A percentile compares a stretch with the other conserved stretches of the same genome.
phyloP scores from a whole-genome alignment of 2,113 vertebrate species.

The Pantherophis guttatus region DNA sequence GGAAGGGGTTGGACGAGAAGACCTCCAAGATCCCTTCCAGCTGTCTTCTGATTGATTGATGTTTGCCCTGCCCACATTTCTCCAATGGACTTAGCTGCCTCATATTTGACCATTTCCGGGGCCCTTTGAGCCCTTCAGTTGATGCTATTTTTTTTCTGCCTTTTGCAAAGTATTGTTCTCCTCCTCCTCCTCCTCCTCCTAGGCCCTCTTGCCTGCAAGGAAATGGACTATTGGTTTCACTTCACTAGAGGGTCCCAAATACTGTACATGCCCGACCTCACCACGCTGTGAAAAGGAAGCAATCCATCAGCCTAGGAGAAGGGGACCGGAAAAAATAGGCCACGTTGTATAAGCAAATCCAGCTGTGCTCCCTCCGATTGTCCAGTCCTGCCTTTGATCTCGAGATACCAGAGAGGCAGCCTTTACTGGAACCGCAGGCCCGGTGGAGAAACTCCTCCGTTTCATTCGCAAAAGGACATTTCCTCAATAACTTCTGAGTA shows the following conservation, averaged over 20 bases:
- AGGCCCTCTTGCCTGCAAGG: not conserved
- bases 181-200: no score
- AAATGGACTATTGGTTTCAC: conserved; percentile 39
- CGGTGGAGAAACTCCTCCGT: not conserved
- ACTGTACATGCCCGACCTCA: not conserved
- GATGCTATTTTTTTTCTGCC: not conserved
- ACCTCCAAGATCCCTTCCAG: no score
- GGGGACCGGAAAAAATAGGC: conserved; percentile 51
- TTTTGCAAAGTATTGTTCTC: not conserved
- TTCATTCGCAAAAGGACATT: conserved; percentile 21
- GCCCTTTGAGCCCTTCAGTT: not conserved
- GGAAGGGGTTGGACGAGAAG: no score
- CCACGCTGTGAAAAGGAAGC: conserved; percentile 43
- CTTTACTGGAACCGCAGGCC: not conserved
- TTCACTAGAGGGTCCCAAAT: conserved; percentile 32
- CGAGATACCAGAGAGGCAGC: not conserved
- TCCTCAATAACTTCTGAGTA: conserved; percentile 50
- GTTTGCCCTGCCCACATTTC: not conserved
- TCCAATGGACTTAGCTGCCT: not conserved
- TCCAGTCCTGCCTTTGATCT: conserved; percentile 43
- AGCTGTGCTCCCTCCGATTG: conserved; percentile 49
- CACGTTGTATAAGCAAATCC: conserved; percentile 47
- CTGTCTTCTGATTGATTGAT: no score
- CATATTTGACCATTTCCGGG: not conserved
- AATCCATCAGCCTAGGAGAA: conserved; percentile 45